Base-by-base conservation (phyloP, 2,797 vertebrate genomes). In the Anolis apletophallus region DNA sequence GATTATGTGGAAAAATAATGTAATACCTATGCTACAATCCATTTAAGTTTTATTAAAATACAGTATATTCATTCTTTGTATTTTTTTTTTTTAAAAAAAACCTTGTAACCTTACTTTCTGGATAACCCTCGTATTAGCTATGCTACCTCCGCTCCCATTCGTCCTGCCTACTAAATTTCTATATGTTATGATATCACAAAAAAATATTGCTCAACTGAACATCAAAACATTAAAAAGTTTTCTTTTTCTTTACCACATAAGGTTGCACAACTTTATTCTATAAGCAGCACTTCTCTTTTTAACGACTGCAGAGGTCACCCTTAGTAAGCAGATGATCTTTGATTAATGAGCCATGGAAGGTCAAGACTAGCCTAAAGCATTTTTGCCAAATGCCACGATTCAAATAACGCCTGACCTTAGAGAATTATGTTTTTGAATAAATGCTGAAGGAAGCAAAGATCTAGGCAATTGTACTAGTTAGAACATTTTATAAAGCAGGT, bases 301-400 rank as follows among this genome's bases (percentile, higher is more conserved):
- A 86, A 59, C 50, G 64, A 50, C 69, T 61, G 19, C 32, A 80
- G 36, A 73, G 36, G 55, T 80, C 40, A 80, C 84, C 69, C 80
- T 29, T 80, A 21, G 21, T 79, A 34, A 61, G 77, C n/a, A 86
- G 77, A 36, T 86, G 21, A 46, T 50, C 69, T 80, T 61, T 64
- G 69, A 72, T 50, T 61, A 73, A 74, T 85, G 67, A 85, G 78
- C 29, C 14, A n/a, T 17, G 8, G 80, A 86, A 73, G 69, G 85
- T 84, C 72, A 84, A 73, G n/a, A 19, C 46, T 74, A 86, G 85
- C 78, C 85, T 72, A 72, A 52, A 86, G 84, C 57, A 26, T 80
- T 72, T 73, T 55, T 85, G 55, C 54, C 57, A 73, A 61, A 85
- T 77, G 54, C 26, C 52, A 34, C 80, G 67, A 72, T 72, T 82